Evolutionary conservation across 1,140 invertebrate species (phyloP).

Genomic region (Dryas iulia): DNA sequence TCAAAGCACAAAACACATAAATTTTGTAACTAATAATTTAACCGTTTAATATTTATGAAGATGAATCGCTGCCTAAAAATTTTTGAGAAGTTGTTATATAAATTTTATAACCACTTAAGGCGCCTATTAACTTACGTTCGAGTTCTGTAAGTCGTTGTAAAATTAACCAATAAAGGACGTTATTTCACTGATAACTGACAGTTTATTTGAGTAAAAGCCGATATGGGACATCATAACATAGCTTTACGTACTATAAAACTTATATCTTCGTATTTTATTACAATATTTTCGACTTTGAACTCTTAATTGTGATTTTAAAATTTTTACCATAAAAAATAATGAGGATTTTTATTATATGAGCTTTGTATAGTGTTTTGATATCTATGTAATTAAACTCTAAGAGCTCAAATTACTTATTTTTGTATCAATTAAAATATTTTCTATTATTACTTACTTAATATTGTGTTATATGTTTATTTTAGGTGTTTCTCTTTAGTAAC

Average conservation of each 20-base stretch:
- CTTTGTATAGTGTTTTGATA: background rate
- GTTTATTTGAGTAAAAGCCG: slow-evolving; percentile 29
- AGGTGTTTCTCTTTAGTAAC: background rate
- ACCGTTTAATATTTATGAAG: slow-evolving; percentile 31
- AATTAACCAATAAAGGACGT: slow-evolving; percentile 39
- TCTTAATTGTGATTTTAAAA: background rate
- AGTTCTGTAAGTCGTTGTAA: slow-evolving; percentile 35
- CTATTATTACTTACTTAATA: too few species aligned
- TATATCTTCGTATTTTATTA: background rate
- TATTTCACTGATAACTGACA: slow-evolving; percentile 32
- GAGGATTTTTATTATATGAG: background rate
- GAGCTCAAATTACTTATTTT: background rate
- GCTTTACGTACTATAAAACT: slow-evolving; percentile 23
- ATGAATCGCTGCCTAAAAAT: slow-evolving; percentile 27
- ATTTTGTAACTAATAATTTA: slow-evolving; percentile 15
- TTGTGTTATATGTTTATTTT: background rate
- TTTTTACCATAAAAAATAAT: background rate
- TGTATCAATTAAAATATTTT: background rate
- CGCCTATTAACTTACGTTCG: slow-evolving; percentile 32
- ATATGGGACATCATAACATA: slow-evolving; percentile 22
- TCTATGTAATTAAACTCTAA: background rate
- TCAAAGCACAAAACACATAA: slow-evolving; percentile 16
- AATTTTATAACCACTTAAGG: slow-evolving; percentile 36
- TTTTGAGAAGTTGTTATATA: slow-evolving; percentile 30
- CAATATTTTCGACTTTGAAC: background rate